Base-by-base conservation (phyloP, 1,140 invertebrate genomes). In the Drosophila lacertosa region DNA sequence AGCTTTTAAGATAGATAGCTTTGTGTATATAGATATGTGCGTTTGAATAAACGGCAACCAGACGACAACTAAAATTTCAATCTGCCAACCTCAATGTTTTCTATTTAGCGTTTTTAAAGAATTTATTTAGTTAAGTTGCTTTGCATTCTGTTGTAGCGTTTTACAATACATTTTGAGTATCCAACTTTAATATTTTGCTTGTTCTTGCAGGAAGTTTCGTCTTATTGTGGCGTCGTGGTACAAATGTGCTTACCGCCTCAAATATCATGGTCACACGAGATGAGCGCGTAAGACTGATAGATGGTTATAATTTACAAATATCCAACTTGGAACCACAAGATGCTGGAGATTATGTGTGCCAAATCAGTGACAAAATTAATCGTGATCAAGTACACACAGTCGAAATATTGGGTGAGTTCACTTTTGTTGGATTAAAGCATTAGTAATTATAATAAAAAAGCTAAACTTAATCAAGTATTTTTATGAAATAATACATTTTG, bases 221-320 rank as follows among this genome's bases (percentile, higher is more conserved):
- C 20, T 84, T 95, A 24, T 91, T 95, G 32, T 95, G 94, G 94
- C 92, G 94, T 51, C 91, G 94, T 53, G 94, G 94, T 11, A 92
- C 92, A 33, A 93, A 94, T 10, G 94, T 95, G 3, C 92, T 95
- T 42, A 94, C 94, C 5, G 94, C 94, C 2, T 93, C 94, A 39
- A 94, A 93, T 55, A 92, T 95, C n/a, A 95, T 94, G 93, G 94
- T 95, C 50, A 94, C 94, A 15, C 91, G 94, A 40, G 94, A 95
- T 90, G 93, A 93, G 64, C 89, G 94, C 59, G 94, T 95, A 90
- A 92, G 93, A 39, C 92, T 95, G 51, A 94, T 94, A 32, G 94
- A 95, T 82, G 94, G 94, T 4, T 95, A 94, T 84, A 95, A 95
- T 84, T 91, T 95, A 62, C 93, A 95, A 84, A 94, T 95, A 58